phyloP scores from a whole-genome alignment of 2,113 vertebrate genomes.

The Corythornis vintsioides region DNA sequence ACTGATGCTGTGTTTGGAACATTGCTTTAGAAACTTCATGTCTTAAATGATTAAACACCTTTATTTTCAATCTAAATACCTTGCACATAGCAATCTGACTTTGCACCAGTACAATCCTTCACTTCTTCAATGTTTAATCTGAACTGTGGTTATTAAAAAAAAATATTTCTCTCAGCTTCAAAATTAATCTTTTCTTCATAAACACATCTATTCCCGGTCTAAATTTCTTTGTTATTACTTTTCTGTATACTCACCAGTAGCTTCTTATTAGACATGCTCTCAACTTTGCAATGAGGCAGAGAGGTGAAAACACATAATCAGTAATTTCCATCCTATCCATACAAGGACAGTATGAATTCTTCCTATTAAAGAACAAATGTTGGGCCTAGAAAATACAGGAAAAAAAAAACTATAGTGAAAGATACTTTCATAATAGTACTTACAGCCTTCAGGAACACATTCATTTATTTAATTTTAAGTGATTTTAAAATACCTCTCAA shows the following conservation, averaged over 20 bases:
- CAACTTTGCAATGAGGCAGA: neutral
- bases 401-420: neutral
- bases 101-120: neutral
- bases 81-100: neutral
- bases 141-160: neutral
- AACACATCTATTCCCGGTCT: neutral
- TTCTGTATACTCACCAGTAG: neutral
- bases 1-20: neutral
- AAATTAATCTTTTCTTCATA: neutral
- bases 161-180: neutral
- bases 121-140: neutral
- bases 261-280: neutral
- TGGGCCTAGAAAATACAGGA: neutral
- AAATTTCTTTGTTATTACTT: neutral
- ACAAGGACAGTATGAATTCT: neutral
- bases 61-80: neutral
- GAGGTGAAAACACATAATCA: neutral
- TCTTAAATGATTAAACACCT: neutral
- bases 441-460: neutral
- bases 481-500: neutral
- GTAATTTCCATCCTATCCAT: neutral
- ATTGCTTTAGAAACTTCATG: neutral
- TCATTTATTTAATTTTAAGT: neutral
- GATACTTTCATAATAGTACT: neutral
- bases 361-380: neutral